Base-by-base conservation (phyloP, 2,888 invertebrate genomes). In the Drosophila helvetica region DNA sequence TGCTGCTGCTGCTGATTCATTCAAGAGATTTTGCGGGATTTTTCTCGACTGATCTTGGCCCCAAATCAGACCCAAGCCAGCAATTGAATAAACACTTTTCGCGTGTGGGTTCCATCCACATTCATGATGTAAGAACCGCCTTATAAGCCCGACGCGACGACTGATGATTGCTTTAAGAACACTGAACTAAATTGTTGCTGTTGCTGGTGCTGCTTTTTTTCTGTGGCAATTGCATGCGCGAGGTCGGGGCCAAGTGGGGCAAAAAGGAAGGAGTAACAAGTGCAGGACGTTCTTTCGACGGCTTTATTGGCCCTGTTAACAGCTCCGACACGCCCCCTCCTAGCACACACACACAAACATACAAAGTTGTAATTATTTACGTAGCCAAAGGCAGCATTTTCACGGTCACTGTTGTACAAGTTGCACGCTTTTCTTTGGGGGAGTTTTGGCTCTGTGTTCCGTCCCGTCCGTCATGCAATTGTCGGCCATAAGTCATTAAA, bases 401-500 rank as follows among this genome's bases (percentile, higher is more conserved):
- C 81, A 82, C 79, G 85, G 81, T 75, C 85, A 85, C 30, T 12
- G n/a, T n/a, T n/a, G n/a, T n/a, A 15, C 12, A 15, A 61, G 63
- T 68, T 71, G 82, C 81, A 84, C 74, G 82, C 85, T 78, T 68
- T 50, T 17, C 33, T 45, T 66, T 66, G 38, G 15, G 2, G 38
- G 38, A 38, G 38, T 66, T 54, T 27, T 65, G 18, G 18, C 27
- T n/a, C 27, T 51, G 46, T 33, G 56, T 15, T 8, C 42, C 18
- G 15, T 43, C 30, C 15, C 30, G 53, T 66, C 47, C 80, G 70
- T 78, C 83, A 75, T 83, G 83, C 83, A 80, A 80, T 77, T 82
- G 83, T 78, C 84, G 84, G 84, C 69, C 77, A 73, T 78, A 86
- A 83, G 86, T 73, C 86, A 79, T 84, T 86, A 86, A 86, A 84